Conservation (phyloP, 2,113 vertebrate genomes). For the Mastomys coucha region DNA sequence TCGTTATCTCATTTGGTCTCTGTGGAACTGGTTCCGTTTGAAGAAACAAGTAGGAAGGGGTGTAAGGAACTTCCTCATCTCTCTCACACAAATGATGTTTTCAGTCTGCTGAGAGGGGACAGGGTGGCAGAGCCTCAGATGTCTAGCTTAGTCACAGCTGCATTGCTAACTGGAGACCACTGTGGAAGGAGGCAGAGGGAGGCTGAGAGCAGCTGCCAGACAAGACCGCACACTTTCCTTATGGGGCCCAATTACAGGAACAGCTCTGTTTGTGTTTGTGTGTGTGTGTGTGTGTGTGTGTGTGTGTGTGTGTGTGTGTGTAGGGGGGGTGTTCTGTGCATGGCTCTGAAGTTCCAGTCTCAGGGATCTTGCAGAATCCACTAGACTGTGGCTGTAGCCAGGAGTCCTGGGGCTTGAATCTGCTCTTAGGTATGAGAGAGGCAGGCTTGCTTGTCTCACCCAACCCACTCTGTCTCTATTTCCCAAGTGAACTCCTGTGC, state of each 20-base stretch:
- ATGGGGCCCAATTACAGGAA: not conserved
- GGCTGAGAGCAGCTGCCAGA: not conserved
- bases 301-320: too few species aligned
- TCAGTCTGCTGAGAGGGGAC: not conserved
- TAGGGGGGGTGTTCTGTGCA: not conserved
- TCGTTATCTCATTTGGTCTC: not conserved
- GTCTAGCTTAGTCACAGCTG: conserved; percentile 35
- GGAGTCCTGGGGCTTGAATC: not conserved
- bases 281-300: too few species aligned
- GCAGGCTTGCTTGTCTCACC: too few species aligned
- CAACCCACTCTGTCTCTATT: fast-evolving
- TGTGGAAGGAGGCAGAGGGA: not conserved
- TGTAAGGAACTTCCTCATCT: not conserved
- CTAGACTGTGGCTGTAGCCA: too few species aligned
- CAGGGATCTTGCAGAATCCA: not conserved
- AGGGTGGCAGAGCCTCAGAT: fast-evolving
- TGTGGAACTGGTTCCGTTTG: not conserved
- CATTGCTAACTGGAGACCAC: not conserved
- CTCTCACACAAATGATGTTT: not conserved
- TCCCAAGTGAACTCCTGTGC: not conserved
- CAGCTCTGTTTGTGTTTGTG: not conserved
- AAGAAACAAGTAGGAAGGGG: fast-evolving
- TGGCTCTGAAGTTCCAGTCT: not conserved
- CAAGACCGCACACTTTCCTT: not conserved
- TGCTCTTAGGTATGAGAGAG: not conserved